These are phyloP conservation scores for Shinisaurus crocodilurus DNA, from an alignment of 2,113 vertebrate species.

Conservation along the genomic window DNA sequence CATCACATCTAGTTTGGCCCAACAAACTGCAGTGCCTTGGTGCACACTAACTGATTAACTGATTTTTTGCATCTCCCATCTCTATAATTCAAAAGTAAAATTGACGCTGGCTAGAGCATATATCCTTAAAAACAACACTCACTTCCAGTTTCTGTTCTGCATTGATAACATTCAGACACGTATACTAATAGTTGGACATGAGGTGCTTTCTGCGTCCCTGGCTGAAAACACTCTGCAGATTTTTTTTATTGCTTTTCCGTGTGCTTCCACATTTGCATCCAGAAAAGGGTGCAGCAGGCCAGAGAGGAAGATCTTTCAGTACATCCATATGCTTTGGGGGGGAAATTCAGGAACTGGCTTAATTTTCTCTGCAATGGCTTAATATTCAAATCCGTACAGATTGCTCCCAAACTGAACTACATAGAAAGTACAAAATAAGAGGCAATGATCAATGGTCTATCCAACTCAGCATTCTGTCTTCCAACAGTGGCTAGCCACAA, in stretches of 20 bases:
- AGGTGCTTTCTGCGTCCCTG: not conserved
- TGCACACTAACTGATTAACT: not conserved
- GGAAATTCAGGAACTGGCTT: not conserved
- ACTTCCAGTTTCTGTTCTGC: not conserved
- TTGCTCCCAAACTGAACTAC: not conserved
- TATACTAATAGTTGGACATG: too few species aligned
- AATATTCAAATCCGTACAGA: not conserved
- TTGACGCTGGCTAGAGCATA: not conserved
- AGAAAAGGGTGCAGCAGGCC: constrained; percentile 4
- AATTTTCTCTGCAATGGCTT: not conserved
- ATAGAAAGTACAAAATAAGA: not conserved
- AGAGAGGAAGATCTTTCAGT: not conserved
- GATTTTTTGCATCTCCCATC: not conserved
- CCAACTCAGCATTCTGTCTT: not conserved
- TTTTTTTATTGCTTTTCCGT: not conserved
- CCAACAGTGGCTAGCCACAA: not conserved
- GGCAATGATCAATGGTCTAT: not conserved
- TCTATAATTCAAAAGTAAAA: not conserved
- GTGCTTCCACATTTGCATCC: not conserved
- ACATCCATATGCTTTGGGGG: not conserved
- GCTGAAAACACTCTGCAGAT: not conserved
- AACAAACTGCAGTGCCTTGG: not conserved
- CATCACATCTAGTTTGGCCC: not conserved
- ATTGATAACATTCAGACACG: not conserved
- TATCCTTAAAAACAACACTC: not conserved